A percentile compares a stretch with the other conserved stretches of the same genome.
These are phyloP conservation scores for Neoaliturus tenellus DNA, from an alignment of 2,888 invertebrate genomes.

Conservation along the genomic window DNA sequence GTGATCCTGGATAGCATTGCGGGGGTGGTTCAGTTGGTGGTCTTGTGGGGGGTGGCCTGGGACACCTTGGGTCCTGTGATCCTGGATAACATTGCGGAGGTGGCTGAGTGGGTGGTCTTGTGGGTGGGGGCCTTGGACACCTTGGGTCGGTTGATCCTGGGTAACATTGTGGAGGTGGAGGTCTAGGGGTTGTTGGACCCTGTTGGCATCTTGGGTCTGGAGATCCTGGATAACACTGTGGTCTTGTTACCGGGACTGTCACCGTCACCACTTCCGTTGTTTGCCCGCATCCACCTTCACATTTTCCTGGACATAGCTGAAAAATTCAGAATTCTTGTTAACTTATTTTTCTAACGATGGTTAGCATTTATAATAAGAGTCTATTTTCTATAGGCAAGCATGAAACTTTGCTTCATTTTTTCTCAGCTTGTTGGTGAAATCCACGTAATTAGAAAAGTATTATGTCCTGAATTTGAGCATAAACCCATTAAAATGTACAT, in stretches of 20 bases:
- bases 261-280: constrained; percentile 51
- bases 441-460: too few relatives aligned
- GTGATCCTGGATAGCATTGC: constrained; percentile 67
- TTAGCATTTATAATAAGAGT: too few relatives aligned
- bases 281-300: constrained; percentile 66
- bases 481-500: too few relatives aligned
- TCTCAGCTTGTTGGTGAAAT: too few relatives aligned
- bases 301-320: constrained; percentile 68
- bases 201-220: constrained; percentile 62
- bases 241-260: constrained; percentile 56
- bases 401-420: too few relatives aligned
- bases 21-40: constrained; percentile 65
- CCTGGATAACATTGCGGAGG: constrained; percentile 68
- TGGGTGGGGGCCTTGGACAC: constrained; percentile 61
- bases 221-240: constrained; percentile 63
- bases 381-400: too few relatives aligned
- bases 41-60: constrained; percentile 61
- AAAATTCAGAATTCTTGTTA: constrained; percentile 16
- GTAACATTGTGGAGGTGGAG: constrained; percentile 62
- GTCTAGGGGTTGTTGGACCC: constrained; percentile 63
- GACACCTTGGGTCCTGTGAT: constrained; percentile 68
- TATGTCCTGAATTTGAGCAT: too few relatives aligned
- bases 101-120: constrained; percentile 58
- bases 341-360: too few relatives aligned
- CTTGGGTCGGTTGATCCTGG: constrained; percentile 64